Conservation (phyloP, 2,888 invertebrate genomes). For the Autographa pulchrina region DNA sequence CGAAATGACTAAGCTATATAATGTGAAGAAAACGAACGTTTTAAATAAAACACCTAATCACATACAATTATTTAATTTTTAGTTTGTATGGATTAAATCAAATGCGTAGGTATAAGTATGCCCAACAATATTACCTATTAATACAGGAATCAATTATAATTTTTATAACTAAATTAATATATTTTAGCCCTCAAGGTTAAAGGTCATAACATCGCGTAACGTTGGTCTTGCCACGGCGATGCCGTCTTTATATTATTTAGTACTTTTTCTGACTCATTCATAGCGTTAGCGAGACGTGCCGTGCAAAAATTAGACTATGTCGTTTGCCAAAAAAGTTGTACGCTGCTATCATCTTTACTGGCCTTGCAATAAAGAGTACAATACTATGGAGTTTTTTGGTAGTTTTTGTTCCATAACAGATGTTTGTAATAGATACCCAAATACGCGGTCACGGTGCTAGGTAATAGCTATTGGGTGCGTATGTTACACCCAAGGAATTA, state of each 20-base stretch:
- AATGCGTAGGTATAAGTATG: background rate
- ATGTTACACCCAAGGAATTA: constrained; percentile 17
- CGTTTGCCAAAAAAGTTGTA: constrained; percentile 46
- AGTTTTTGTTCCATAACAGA: constrained; percentile 24
- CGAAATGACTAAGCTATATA: background rate
- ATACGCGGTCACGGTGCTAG: constrained; percentile 24
- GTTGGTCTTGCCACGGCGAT: constrained; percentile 21
- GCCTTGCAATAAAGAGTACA: constrained; percentile 30
- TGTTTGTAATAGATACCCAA: constrained; percentile 26
- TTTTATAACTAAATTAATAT: constrained; percentile 11
- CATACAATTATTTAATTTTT: background rate
- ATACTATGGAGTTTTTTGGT: constrained; percentile 26
- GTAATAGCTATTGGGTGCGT: constrained; percentile 28
- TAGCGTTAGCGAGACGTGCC: constrained; percentile 45
- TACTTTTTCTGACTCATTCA: constrained; percentile 52
- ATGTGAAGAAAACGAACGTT: background rate
- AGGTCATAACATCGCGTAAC: constrained; percentile 32
- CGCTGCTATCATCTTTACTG: constrained; percentile 28
- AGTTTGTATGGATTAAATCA: constrained; percentile 2
- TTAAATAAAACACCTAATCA: background rate
- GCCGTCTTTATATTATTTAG: constrained; percentile 36
- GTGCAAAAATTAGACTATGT: constrained; percentile 23
- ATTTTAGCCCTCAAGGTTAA: constrained; percentile 38
- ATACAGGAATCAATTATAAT: background rate
- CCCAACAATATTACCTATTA: no score